Conservation (phyloP, 64 coral and sea anemone genomes). For the Anthopleura sola region DNA sequence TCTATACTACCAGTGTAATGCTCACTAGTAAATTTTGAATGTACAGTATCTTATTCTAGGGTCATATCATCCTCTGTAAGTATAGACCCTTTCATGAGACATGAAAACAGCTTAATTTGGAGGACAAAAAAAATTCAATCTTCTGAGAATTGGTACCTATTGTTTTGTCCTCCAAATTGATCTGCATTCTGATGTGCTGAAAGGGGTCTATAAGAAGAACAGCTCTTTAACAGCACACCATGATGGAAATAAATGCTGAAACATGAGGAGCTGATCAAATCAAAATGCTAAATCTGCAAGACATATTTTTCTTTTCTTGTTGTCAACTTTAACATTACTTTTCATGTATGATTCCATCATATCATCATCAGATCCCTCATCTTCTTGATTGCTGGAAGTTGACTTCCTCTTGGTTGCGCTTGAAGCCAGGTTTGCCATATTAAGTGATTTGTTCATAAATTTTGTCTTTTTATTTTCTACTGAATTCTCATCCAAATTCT, state of each 20-base stretch:
- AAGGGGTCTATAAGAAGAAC: too few species aligned
- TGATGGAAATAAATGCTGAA: not conserved
- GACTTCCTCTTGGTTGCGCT: not conserved
- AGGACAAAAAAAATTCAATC: too few species aligned
- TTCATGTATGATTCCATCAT: not conserved
- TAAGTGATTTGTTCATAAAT: not conserved
- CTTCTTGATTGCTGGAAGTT: not conserved
- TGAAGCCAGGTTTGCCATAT: not conserved
- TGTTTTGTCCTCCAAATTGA: too few species aligned
- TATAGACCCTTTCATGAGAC: too few species aligned
- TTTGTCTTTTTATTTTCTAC: not conserved
- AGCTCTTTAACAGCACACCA: too few species aligned
- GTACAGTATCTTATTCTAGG: too few species aligned
- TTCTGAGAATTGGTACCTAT: too few species aligned
- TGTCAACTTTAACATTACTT: not conserved
- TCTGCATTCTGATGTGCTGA: too few species aligned
- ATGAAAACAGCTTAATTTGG: too few species aligned
- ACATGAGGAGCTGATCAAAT: not conserved
- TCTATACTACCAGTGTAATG: too few species aligned
- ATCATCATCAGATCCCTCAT: not conserved
- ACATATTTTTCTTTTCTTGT: slow-evolving; percentile 7
- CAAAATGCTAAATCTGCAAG: not conserved
- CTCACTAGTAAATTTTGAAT: too few species aligned
- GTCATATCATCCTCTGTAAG: too few species aligned
- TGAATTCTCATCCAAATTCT: not conserved